phyloP scores from a whole-genome alignment of 2,797 vertebrate species.

The Margarornis squamiger region DNA sequence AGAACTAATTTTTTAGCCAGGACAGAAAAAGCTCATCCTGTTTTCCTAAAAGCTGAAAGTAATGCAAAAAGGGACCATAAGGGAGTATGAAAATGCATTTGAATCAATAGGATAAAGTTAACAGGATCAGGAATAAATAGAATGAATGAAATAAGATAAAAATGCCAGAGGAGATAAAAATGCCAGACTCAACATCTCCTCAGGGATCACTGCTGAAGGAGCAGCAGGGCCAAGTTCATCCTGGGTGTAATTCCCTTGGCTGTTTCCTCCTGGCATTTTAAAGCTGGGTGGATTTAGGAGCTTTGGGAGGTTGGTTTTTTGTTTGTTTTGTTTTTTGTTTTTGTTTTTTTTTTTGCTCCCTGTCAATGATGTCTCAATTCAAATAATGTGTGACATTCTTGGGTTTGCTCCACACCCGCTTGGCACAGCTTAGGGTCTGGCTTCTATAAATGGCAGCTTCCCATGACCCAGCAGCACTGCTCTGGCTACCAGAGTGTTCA shows the following conservation, averaged over 20 bases:
- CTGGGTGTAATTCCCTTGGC: neutral
- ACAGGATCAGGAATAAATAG: conserved; percentile 71
- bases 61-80: conserved; percentile 47
- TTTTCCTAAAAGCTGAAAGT: conserved; percentile 35
- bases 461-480: neutral
- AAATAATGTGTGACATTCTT: conserved; percentile 48
- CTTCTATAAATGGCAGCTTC: conserved; percentile 47
- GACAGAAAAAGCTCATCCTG: neutral
- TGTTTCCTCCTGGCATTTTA: neutral
- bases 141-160: conserved; percentile 74
- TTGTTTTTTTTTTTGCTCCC: neutral
- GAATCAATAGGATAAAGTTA: conserved; percentile 74
- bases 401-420: neutral
- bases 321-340: neutral
- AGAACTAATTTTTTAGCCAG: neutral
- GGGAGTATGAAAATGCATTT: conserved; percentile 68
- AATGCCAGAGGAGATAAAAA: conserved; percentile 38
- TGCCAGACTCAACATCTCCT: neutral
- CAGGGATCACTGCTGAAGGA: conserved; percentile 13
- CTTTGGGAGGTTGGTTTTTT: neutral
- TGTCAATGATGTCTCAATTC: conserved; percentile 51
- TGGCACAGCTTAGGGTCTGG: conserved; percentile 1
- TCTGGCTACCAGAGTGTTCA: neutral
- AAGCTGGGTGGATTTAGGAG: conserved; percentile 48
- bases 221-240: conserved; percentile 14